Conservation (phyloP, 2,797 vertebrate species). For the Tympanoctomys barrerae region DNA sequence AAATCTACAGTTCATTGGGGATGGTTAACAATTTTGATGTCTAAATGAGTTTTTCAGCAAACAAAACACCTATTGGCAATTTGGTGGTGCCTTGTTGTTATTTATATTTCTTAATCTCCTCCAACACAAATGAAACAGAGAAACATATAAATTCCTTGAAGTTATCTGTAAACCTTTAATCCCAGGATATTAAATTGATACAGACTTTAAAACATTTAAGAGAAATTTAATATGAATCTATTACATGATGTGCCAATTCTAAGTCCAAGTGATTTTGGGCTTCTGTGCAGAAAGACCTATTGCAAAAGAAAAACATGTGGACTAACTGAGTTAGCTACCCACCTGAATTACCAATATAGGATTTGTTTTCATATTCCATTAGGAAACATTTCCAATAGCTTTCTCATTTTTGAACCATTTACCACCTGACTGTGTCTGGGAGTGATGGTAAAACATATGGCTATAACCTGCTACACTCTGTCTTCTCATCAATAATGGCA, state of each 20-base stretch:
- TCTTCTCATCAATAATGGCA: constrained; percentile 16
- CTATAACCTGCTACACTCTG: background rate
- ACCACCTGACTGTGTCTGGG: background rate
- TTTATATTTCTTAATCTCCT: background rate
- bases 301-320: background rate
- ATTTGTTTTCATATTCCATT: background rate
- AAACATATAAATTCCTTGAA: background rate
- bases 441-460: constrained; percentile 1
- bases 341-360: background rate
- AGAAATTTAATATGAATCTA: constrained; percentile 3
- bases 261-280: constrained; percentile 39
- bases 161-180: background rate
- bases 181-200: background rate
- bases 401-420: background rate
- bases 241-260: background rate
- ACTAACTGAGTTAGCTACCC: background rate
- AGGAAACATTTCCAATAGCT: background rate
- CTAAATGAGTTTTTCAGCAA: background rate
- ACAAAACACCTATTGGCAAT: background rate
- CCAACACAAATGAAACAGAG: background rate
- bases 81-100: constrained; percentile 9
- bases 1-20: background rate
- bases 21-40: constrained; percentile 23
- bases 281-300: background rate
- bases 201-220: background rate